Percentiles rank a stretch among this genome's conserved stretches.
phyloP scores from a whole-genome alignment of 2,797 vertebrate species.

The Sebastes jordani region DNA sequence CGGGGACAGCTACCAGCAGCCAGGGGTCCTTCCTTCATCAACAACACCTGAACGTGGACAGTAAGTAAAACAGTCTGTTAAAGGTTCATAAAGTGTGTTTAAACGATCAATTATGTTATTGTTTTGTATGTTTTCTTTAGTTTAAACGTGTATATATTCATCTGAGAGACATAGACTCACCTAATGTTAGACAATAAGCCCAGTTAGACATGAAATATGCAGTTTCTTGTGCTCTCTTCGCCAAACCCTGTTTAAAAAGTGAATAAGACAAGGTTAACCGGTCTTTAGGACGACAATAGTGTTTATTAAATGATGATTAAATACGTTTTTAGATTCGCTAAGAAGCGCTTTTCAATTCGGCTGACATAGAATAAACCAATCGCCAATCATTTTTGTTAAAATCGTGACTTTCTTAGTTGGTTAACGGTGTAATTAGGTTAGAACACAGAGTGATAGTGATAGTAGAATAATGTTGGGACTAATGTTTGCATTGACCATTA shows the following conservation, averaged over 20 bases:
- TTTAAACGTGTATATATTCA: neutral
- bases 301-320: accelerated
- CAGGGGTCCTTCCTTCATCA: conserved; percentile 21
- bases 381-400: accelerated
- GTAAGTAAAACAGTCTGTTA: neutral
- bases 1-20: neutral
- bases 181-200: neutral
- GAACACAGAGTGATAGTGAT: neutral
- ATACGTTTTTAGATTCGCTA: accelerated
- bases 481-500: neutral
- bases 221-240: accelerated
- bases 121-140: accelerated
- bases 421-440: neutral
- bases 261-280: accelerated
- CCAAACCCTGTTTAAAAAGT: neutral
- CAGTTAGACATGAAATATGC: neutral
- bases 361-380: neutral
- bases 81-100: neutral
- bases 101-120: accelerated
- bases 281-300: accelerated
- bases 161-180: accelerated
- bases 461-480: neutral
- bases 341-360: neutral
- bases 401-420: neutral
- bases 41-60: conserved; percentile 2